Conservation (phyloP, 2,113 vertebrate genomes). For the Scatophagus argus region DNA sequence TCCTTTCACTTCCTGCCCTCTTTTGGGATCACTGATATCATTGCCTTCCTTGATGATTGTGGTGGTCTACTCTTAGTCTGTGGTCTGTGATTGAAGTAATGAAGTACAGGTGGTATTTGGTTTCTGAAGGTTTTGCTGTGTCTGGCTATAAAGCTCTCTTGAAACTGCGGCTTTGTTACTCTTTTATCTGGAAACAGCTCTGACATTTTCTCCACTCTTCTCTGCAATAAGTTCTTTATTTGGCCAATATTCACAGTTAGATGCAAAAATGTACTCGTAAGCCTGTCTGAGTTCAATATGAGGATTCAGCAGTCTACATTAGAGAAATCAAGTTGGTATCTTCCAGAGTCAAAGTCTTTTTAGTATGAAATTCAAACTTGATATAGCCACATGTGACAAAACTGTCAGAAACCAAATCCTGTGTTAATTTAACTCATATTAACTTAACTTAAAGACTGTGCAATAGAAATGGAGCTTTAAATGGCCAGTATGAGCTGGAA, state of each 20-base stretch:
- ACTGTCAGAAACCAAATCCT: no score
- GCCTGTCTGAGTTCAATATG: neutral
- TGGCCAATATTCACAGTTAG: neutral
- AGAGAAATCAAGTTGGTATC: neutral
- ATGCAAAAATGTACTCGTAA: neutral
- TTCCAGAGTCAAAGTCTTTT: neutral
- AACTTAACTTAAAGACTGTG: no score
- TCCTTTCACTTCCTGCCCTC: neutral
- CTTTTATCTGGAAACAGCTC: slow-evolving; percentile 2
- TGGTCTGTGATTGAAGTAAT: slow-evolving; percentile 2
- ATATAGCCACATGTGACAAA: no score
- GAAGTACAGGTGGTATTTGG: slow-evolving; percentile 7
- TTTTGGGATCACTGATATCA: slow-evolving; percentile 3
- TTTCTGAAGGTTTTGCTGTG: neutral
- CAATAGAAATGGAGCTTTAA: neutral
- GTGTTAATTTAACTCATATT: no score
- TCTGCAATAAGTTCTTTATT: neutral
- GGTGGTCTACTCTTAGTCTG: neutral
- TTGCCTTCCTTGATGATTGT: slow-evolving; percentile 4
- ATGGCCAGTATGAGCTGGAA: neutral
- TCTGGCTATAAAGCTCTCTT: neutral
- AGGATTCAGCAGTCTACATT: neutral
- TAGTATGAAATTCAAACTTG: neutral
- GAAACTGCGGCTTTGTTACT: neutral
- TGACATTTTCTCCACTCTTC: neutral